phyloP scores from a whole-genome alignment of 2,888 invertebrate species.

The Pediacus dermestoides region DNA sequence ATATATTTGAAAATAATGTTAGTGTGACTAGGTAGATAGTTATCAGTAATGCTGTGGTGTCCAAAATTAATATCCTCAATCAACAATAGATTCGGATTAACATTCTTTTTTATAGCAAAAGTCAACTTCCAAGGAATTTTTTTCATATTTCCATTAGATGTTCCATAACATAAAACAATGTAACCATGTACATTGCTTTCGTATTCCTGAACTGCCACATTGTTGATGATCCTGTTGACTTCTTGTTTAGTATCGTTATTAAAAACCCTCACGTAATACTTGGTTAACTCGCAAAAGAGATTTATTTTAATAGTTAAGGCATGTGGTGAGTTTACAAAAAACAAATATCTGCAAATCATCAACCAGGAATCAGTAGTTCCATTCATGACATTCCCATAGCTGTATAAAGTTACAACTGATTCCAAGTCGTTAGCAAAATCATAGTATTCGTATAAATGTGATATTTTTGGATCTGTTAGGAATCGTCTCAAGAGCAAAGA shows the following conservation, averaged over 20 bases:
- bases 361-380: constrained; percentile 26
- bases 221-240: constrained; percentile 32
- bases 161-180: constrained; percentile 43
- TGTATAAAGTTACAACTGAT: constrained; percentile 14
- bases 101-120: constrained; percentile 17
- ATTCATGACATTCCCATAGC: constrained; percentile 10
- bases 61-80: constrained; percentile 9
- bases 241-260: constrained; percentile 41
- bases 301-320: constrained; percentile 29
- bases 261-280: constrained; percentile 38
- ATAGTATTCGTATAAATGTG: constrained; percentile 26
- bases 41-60: constrained; percentile 8
- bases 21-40: constrained; percentile 26
- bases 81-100: constrained; percentile 14
- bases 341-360: constrained; percentile 34
- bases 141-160: constrained; percentile 22
- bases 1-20: constrained; percentile 24
- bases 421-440: constrained; percentile 31
- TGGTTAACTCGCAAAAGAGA: constrained; percentile 32
- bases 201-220: constrained; percentile 30
- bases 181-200: constrained; percentile 38
- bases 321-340: constrained; percentile 26
- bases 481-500: constrained; percentile 32
- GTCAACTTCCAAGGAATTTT: constrained; percentile 34
- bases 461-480: constrained; percentile 21